Evolutionary conservation across 2,113 vertebrate genomes (phyloP).

Genomic region (Tamias sibiricus): DNA sequence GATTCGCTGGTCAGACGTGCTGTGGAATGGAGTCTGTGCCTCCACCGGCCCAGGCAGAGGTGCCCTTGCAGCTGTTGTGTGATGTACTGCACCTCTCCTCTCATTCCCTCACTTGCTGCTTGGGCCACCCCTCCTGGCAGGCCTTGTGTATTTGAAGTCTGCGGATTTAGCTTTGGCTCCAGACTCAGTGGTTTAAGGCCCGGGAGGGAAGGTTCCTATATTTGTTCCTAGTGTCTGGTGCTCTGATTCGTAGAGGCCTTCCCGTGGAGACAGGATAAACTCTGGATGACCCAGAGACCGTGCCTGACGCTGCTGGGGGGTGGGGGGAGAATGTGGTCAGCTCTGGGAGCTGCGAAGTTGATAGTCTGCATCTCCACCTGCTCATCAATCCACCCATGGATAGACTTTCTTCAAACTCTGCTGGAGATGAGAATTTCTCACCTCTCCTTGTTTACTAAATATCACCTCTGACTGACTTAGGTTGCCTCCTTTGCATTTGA

Average conservation of each 20-base stretch:
- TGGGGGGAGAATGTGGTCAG: background rate
- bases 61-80: background rate
- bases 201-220: background rate
- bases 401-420: background rate
- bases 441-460: background rate
- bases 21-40: background rate
- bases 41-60: background rate
- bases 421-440: background rate
- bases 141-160: background rate
- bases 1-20: fast-evolving
- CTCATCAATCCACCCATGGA: background rate
- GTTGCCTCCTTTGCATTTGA: background rate
- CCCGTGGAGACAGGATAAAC: background rate
- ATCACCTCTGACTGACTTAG: background rate
- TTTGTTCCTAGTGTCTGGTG: background rate
- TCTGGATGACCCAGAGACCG: background rate
- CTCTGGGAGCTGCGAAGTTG: background rate
- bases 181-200: background rate
- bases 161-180: background rate
- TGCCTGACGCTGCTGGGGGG: background rate
- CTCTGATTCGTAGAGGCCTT: background rate
- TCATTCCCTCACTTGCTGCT: background rate
- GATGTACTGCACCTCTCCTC: fast-evolving
- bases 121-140: background rate
- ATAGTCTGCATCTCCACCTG: background rate